Conservation (phyloP, 1,140 invertebrate genomes). For the Polyergus mexicanus region DNA sequence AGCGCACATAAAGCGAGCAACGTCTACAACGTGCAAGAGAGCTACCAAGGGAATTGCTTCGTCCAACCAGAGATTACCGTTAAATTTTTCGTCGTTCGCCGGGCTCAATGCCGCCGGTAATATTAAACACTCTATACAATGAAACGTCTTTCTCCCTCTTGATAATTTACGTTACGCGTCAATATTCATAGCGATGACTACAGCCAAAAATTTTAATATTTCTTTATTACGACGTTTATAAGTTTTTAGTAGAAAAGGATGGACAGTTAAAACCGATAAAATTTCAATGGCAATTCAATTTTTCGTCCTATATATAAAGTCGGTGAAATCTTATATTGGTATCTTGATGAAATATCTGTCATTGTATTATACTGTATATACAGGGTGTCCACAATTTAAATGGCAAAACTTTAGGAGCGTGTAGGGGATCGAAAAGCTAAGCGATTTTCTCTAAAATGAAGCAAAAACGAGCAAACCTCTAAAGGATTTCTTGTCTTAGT, state of each 20-base stretch:
- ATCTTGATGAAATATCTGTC: constrained; percentile 30
- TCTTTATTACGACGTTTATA: not conserved
- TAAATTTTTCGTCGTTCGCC: constrained; percentile 81
- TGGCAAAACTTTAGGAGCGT: too few relatives aligned
- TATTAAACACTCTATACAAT: constrained; percentile 55
- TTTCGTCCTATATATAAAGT: not conserved
- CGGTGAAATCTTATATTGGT: not conserved
- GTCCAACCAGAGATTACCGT: constrained; percentile 77
- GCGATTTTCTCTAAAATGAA: too few relatives aligned
- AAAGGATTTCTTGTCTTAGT: too few relatives aligned
- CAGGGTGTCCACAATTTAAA: too few relatives aligned
- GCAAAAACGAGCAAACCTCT: too few relatives aligned
- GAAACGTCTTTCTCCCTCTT: constrained; percentile 47
- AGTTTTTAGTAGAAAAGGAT: not conserved
- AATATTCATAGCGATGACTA: constrained; percentile 51
- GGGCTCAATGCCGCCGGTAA: constrained; percentile 54
- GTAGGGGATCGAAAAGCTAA: too few relatives aligned
- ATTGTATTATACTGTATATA: not conserved
- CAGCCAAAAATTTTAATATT: constrained; percentile 37
- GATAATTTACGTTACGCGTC: constrained; percentile 59
- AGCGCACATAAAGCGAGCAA: constrained; percentile 81
- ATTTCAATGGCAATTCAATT: not conserved
- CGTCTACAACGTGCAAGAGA: constrained; percentile 64
- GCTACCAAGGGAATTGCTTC: constrained; percentile 75
- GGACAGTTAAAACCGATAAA: not conserved